phyloP scores from a whole-genome alignment of 2,888 invertebrate species.

The Tiliacea citrago region DNA sequence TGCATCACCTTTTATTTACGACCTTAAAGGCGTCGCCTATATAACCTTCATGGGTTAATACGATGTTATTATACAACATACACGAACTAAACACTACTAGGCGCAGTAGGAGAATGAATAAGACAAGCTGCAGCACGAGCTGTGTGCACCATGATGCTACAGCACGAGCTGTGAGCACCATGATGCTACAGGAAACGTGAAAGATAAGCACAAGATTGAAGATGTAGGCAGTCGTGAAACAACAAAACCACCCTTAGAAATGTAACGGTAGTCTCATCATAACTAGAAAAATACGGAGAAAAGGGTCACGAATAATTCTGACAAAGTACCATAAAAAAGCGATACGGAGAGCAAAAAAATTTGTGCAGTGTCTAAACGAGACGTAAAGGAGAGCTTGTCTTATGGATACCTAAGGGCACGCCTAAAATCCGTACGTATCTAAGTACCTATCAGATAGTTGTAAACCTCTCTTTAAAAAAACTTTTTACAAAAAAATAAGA shows the following conservation, averaged over 20 bases:
- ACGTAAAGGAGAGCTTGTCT: not conserved
- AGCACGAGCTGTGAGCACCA: not conserved
- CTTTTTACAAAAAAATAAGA: too few relatives aligned
- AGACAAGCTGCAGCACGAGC: constrained; percentile 13
- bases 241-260: not conserved
- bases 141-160: not conserved
- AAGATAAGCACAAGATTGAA: too few relatives aligned
- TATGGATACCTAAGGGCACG: constrained; percentile 2
- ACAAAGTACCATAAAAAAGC: not conserved
- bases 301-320: too few relatives aligned
- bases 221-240: not conserved
- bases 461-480: too few relatives aligned
- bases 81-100: constrained; percentile 9
- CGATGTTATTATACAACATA: constrained; percentile 27
- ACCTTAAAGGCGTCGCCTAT: too few relatives aligned
- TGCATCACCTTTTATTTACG: constrained; percentile 51
- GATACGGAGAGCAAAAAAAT: too few relatives aligned
- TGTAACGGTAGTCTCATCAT: not conserved
- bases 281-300: not conserved
- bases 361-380: not conserved
- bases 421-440: too few relatives aligned
- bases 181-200: too few relatives aligned
- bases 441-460: too few relatives aligned
- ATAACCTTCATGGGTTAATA: too few relatives aligned
- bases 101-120: not conserved